Base-by-base conservation (phyloP, 2,113 vertebrate genomes). In the Oryzias celebensis region DNA sequence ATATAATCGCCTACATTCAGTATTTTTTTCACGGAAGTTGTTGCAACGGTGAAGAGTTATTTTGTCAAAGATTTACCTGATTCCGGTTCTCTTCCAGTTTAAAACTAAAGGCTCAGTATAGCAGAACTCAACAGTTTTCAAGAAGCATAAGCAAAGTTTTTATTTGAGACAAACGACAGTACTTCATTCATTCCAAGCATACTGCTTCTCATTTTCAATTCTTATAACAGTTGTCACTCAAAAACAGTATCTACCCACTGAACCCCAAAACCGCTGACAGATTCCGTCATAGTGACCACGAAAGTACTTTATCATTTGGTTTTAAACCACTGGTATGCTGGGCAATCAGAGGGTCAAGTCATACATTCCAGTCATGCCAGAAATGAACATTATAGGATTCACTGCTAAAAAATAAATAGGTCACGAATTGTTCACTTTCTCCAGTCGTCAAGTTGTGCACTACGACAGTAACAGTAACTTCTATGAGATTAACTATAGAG, bases 271-370 rank as follows among this genome's bases (percentile, higher is more conserved):
- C 54, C 69, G 15, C 66, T 22, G 54, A 60, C 51, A 41, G 24
- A 28, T 48, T 52, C 63, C 71, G 67, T 74, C 72, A 81, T 45
- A 51, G 20, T 36, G n/a, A 81, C 72, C 72, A 53, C 75, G 46
- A 45, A 55, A 62, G 22, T 41, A 36, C 55, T 64, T 63, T 51
- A 43, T 63, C 41, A 73, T 68, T 62, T 58, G 59, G 53, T 59
- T 50, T 51, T 46, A 23, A 75, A 54, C 67, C 50, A 52, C 58
- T 48, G 47, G 17, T 65, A 49, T 59, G 71, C 62, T 65, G 59
- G 73, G 72, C 54, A 63, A 52, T 77, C 45, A 46, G 60, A 26
- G 45, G 62, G 59, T 5, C 28, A 4, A 61, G 26, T 28, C n/a
- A 62, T 65, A 16, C 23, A 3, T 77, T 79, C 70, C 73, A 18